Evolutionary conservation across 2,888 invertebrate species (phyloP), one percentile per base, ranked within the genome.

Genomic region (Diogma glabrata): DNA sequence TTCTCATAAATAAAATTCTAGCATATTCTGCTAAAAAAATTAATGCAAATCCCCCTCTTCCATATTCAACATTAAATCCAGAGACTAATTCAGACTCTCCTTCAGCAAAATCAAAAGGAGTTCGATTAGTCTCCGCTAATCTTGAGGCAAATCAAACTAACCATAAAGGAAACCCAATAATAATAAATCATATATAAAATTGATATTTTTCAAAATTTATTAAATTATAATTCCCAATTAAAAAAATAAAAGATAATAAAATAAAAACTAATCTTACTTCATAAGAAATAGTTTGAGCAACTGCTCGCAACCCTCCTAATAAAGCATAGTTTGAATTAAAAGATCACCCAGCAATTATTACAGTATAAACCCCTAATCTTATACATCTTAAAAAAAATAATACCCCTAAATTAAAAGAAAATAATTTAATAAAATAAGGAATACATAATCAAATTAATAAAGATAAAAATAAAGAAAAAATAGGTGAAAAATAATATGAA

Each of bases 21-120:
- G 76, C 70, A 76, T 82, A 82, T 59, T 82, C 81, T 26, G 79
- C 75, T 64, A 82, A 74, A 79, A 83, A 83, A 77, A 83, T 79
- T 69, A 83, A 75, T 51, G 79, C 78, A 81, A 84, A 83, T 9
- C 78, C 75, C 0, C 79, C 78, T 60, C 79, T 77, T 72, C 79
- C 77, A 75, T 82, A 85, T 56, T 87, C 85, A 57, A 82, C 71
- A 78, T 86, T 86, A 82, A 84, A 86, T 0, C 85, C 85, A 2
- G 82, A 84, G 58, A 86, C 83, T 69, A 86, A 75, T 58, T 87
- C 85, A 54, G 82, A 84, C 59, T 86, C 85, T 0, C 84, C 83
- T 51, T 86, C 85, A 49, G 82, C 79, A 78, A 86, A 84, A 79
- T 86, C 82, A 81, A 83, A 84, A 38, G 82, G 82, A 60, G 80